Evolutionary conservation across 2,888 invertebrate species (phyloP).

Genomic region (Pseudolycoriella hygida): DNA sequence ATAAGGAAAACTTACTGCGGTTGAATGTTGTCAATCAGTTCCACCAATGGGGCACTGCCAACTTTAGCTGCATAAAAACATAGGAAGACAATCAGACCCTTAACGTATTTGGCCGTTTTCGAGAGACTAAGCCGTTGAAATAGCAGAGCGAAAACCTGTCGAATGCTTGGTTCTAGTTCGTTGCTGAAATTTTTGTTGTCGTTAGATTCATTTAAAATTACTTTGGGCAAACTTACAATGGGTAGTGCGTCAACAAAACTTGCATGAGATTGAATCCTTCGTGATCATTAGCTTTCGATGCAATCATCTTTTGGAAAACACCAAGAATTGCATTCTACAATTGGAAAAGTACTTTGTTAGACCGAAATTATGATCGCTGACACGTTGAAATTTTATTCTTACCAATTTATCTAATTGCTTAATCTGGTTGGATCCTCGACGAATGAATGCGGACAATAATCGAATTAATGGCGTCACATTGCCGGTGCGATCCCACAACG

Average conservation of each 20-base stretch:
- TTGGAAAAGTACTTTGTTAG: constrained; percentile 8
- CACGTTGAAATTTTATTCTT: constrained; percentile 16
- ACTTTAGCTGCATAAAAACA: constrained; percentile 69
- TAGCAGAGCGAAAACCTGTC: constrained; percentile 78
- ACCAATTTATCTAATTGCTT: constrained; percentile 53
- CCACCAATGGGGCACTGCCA: constrained; percentile 55
- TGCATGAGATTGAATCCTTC: constrained; percentile 89
- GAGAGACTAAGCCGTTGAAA: constrained; percentile 84
- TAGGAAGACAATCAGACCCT: constrained; percentile 80
- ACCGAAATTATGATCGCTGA: constrained; percentile 2
- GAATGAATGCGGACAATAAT: constrained; percentile 75
- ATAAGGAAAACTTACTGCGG: constrained; percentile 41
- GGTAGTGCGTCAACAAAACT: constrained; percentile 65
- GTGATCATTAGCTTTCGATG: constrained; percentile 88
- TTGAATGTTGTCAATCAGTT: constrained; percentile 73
- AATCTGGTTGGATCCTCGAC: constrained; percentile 50
- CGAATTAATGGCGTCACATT: constrained; percentile 88
- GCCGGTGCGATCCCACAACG: constrained; percentile 84
- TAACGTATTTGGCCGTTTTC: constrained; percentile 90
- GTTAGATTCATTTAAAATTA: not conserved
- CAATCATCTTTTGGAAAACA: constrained; percentile 90
- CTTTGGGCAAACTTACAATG: constrained; percentile 38
- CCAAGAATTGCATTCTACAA: constrained; percentile 66
- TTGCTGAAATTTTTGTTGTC: constrained; percentile 35
- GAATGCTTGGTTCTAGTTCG: constrained; percentile 55